phyloP scores from a whole-genome alignment of 2,797 vertebrate species.

The Typhlichthys eigenmanni region DNA sequence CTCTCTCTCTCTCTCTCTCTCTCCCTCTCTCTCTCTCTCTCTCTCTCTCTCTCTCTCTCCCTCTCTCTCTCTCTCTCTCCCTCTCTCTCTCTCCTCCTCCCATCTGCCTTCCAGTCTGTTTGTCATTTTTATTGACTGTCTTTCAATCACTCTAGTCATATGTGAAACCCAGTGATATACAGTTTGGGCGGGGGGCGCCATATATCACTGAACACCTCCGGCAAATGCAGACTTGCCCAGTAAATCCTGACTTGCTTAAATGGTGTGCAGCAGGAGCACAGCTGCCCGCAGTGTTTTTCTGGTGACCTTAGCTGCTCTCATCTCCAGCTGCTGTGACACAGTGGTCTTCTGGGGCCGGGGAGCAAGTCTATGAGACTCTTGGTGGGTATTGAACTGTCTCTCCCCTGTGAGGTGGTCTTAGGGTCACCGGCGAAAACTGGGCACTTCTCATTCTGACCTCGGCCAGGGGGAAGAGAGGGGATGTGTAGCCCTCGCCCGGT shows the following conservation, averaged over 20 bases:
- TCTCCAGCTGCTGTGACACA: not conserved
- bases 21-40: too few relatives aligned
- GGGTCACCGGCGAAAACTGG: slow-evolving; percentile 10
- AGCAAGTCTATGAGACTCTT: slow-evolving; percentile 15
- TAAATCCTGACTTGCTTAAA: slow-evolving; percentile 3
- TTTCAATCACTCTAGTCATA: slow-evolving; percentile 19
- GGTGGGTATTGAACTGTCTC: slow-evolving; percentile 24
- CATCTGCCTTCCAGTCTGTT: slow-evolving; percentile 16
- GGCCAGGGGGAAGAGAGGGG: not conserved
- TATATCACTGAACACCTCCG: slow-evolving; percentile 4
- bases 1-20: too few relatives aligned
- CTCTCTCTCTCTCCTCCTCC: slow-evolving; percentile 8
- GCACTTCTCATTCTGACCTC: slow-evolving; percentile 8
- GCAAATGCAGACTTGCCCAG: not conserved
- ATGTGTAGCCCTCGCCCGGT: not conserved
- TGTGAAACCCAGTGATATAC: slow-evolving; percentile 13
- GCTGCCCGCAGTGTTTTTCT: not conserved
- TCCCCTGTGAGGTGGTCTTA: slow-evolving; percentile 12
- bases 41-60: not conserved
- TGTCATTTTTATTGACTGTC: slow-evolving; percentile 26
- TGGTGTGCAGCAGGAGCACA: not conserved
- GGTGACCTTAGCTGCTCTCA: slow-evolving; percentile 9
- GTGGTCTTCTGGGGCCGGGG: slow-evolving; percentile 1
- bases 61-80: slow-evolving; percentile 11
- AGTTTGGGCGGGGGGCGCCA: not conserved